Evolutionary conservation across 2,113 vertebrate species (phyloP).

Genomic region (Melanotaenia duboulayi): DNA sequence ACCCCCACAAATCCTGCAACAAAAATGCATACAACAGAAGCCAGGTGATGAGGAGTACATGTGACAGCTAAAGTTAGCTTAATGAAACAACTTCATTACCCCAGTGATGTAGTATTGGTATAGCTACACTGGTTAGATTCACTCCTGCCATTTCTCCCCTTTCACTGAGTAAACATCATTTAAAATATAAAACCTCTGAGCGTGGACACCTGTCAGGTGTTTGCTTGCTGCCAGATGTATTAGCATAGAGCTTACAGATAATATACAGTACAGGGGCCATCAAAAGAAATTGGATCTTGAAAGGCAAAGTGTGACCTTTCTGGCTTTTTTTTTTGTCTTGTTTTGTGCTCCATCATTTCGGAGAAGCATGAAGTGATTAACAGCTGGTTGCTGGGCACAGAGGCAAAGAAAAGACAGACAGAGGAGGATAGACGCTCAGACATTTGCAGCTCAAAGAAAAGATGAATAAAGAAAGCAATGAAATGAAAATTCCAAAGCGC

Average conservation of each 20-base stretch:
- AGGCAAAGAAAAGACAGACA: slow-evolving; percentile 36
- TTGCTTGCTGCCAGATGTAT: not conserved
- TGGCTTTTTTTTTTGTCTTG: slow-evolving; percentile 4
- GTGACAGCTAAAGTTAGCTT: too few species aligned
- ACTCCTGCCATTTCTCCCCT: not conserved
- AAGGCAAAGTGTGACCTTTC: slow-evolving; percentile 34
- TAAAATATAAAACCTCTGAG: slow-evolving; percentile 6
- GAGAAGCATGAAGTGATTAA: slow-evolving; percentile 54
- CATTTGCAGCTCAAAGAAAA: slow-evolving; percentile 28
- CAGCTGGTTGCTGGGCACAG: slow-evolving; percentile 29
- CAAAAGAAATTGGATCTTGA: slow-evolving; percentile 24
- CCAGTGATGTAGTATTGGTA: not conserved
- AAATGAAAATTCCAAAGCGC: slow-evolving; percentile 27
- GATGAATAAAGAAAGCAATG: slow-evolving; percentile 4
- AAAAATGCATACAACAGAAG: too few species aligned
- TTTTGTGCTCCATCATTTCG: slow-evolving; percentile 42
- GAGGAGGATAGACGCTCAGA: slow-evolving; percentile 43
- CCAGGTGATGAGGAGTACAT: too few species aligned
- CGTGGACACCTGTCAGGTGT: not conserved
- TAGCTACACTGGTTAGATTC: not conserved
- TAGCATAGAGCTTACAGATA: not conserved
- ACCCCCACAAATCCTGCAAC: too few species aligned
- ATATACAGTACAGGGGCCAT: not conserved
- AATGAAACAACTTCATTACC: too few species aligned
- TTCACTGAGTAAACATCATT: not conserved